Evolutionary conservation across 2,113 vertebrate species (phyloP).

Genomic region (Hoplias malabaricus): DNA sequence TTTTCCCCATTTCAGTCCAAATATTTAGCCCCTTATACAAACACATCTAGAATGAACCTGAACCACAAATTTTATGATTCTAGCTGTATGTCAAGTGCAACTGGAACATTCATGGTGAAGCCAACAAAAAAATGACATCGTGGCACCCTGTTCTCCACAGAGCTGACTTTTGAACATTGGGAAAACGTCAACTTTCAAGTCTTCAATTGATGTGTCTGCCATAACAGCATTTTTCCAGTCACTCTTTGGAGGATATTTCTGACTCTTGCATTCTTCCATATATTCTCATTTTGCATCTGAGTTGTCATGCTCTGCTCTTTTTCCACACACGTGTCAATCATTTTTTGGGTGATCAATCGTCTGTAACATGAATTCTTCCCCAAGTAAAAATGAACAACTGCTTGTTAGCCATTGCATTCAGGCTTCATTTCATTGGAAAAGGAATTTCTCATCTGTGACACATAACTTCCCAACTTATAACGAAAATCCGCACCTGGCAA

Average conservation of each 20-base stretch:
- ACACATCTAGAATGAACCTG: too few species aligned
- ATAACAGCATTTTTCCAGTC: slow-evolving; percentile 39
- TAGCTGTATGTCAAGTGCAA: slow-evolving; percentile 60
- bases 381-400: slow-evolving; percentile 64
- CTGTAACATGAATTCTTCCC: slow-evolving; percentile 58
- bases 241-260: slow-evolving; percentile 54
- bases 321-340: slow-evolving; percentile 25
- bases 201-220: slow-evolving; percentile 36
- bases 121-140: slow-evolving; percentile 67
- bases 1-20: too few species aligned
- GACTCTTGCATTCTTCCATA: slow-evolving; percentile 58
- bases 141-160: not conserved
- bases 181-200: slow-evolving; percentile 52
- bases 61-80: not conserved
- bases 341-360: slow-evolving; percentile 48
- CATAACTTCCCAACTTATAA: slow-evolving; percentile 18
- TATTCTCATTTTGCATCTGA: slow-evolving; percentile 58
- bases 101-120: slow-evolving; percentile 67
- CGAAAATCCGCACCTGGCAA: fast-evolving
- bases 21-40: too few species aligned
- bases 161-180: slow-evolving; percentile 63
- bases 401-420: slow-evolving; percentile 55
- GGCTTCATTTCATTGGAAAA: slow-evolving; percentile 55
- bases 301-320: slow-evolving; percentile 37
- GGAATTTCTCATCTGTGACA: slow-evolving; percentile 58